phyloP scores from a whole-genome alignment of 2,797 vertebrate species.

The Crenuchus spilurus region DNA sequence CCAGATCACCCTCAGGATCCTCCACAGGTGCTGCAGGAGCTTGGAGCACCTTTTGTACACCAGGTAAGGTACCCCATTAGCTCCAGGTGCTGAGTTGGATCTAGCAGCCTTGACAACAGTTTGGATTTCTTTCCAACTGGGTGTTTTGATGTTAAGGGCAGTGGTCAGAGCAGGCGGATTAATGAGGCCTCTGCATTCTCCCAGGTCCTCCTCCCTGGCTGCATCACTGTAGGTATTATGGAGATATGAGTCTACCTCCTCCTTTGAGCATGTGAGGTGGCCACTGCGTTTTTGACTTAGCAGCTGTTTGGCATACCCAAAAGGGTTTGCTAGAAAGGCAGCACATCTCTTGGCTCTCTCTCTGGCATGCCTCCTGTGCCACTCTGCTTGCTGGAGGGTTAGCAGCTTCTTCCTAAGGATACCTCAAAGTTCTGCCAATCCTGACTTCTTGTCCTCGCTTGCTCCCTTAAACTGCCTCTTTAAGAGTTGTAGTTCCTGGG shows the following conservation, averaged over 20 bases:
- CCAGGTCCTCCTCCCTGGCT: neutral
- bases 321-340: neutral
- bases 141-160: too few species aligned
- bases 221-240: neutral
- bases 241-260: constrained; percentile 4
- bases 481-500: neutral
- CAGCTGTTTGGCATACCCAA: neutral
- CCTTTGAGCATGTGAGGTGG: neutral
- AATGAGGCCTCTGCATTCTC: neutral
- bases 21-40: too few species aligned
- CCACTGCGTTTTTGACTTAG: neutral
- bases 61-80: too few species aligned
- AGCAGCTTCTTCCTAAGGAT: neutral
- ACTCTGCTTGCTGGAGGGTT: neutral
- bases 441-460: neutral
- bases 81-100: too few species aligned
- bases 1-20: too few species aligned
- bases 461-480: neutral
- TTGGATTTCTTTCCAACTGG: too few species aligned
- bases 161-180: neutral
- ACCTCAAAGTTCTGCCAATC: neutral
- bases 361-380: neutral
- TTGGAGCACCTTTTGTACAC: too few species aligned
- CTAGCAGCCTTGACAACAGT: too few species aligned
- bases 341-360: neutral